These are phyloP conservation scores for Tetropium fuscum DNA, from an alignment of 2,888 invertebrate genomes.

Conservation along the genomic window DNA sequence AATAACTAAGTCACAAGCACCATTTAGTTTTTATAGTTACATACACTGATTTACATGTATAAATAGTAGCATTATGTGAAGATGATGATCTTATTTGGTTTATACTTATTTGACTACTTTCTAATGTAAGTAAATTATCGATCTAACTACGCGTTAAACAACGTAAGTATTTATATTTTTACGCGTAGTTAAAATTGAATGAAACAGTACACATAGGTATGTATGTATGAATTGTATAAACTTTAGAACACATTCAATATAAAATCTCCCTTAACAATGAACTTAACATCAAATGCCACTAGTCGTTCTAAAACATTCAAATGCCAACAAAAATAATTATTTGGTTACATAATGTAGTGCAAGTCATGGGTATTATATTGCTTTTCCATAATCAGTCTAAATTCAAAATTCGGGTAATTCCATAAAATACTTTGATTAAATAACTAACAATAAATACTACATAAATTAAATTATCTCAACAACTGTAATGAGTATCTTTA, in stretches of 20 bases:
- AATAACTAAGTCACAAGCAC: constrained; percentile 57
- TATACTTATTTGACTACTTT: constrained; percentile 56
- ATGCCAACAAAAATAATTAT: constrained; percentile 40
- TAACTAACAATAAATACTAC: constrained; percentile 52
- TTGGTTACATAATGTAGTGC: constrained; percentile 39
- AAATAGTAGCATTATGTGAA: constrained; percentile 49
- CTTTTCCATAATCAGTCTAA: constrained; percentile 64
- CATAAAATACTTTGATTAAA: constrained; percentile 54
- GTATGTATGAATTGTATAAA: constrained; percentile 28
- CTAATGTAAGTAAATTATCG: constrained; percentile 48
- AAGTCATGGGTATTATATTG: constrained; percentile 58
- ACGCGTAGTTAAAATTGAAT: constrained; percentile 26
- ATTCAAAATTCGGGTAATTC: constrained; percentile 62
- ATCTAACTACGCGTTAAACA: constrained; percentile 35
- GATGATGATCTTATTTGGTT: constrained; percentile 57
- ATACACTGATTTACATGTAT: constrained; percentile 54
- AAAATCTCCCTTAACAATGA: constrained; percentile 33
- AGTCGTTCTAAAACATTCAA: constrained; percentile 42
- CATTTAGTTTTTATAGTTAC: constrained; percentile 56
- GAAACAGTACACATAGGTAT: constrained; percentile 31
- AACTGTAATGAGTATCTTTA: constrained; percentile 59
- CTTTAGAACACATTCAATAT: constrained; percentile 39
- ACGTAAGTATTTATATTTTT: constrained; percentile 7
- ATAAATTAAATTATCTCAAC: constrained; percentile 53
- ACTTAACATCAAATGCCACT: constrained; percentile 20